Evolutionary conservation across 1,140 invertebrate species (phyloP), one percentile per base, ranked within the genome.

Genomic region (Dendrolimus punctatus): DNA sequence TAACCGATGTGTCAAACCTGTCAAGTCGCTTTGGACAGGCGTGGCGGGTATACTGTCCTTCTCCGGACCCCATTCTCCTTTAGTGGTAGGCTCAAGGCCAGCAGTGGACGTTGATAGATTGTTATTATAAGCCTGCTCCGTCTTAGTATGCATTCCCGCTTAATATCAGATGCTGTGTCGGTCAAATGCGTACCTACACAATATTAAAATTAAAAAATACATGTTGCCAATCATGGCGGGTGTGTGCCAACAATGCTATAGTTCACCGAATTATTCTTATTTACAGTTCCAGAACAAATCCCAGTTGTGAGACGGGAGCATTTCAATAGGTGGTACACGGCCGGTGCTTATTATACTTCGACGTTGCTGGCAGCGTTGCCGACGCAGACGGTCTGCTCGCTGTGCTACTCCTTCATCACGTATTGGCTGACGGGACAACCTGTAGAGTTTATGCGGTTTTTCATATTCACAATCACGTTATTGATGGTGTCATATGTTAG

Each of bases 241-340:
- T n/a, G 23, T 1, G 3, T 45, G 43, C n/a, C 6, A 6, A 10
- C 43, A 45, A 9, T 9, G 43, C n/a, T 8, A 45, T 10, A 45
- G n/a, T 6, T n/a, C n/a, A n/a, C n/a, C n/a, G n/a, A n/a, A 8
- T n/a, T 56, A n/a, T 49, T 58, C 40, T 53, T n/a, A 5, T 58
- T 69, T 54, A 23, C 80, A 97, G 96, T 97, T 92, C 95, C 96
- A 9, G 86, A 93, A 64, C 95, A 97, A 85, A 89, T 97, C 71
- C 92, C 93, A 8, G 92, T 97, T 46, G 92, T 97, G 59, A 91
- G 91, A 8, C 88, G 94, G 51, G 96, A 98, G 71, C 94, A 97
- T 72, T 94, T 97, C 51, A 98, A 98, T 84, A 92, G 95, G 51
- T 98, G 96, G 96, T 98, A 98, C 85, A 95, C 95, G n/a, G 78